Percentiles rank a stretch among this genome's conserved stretches.
These are phyloP conservation scores for Anhinga anhinga DNA, from an alignment of 2,113 vertebrate species.

Conservation along the genomic window DNA sequence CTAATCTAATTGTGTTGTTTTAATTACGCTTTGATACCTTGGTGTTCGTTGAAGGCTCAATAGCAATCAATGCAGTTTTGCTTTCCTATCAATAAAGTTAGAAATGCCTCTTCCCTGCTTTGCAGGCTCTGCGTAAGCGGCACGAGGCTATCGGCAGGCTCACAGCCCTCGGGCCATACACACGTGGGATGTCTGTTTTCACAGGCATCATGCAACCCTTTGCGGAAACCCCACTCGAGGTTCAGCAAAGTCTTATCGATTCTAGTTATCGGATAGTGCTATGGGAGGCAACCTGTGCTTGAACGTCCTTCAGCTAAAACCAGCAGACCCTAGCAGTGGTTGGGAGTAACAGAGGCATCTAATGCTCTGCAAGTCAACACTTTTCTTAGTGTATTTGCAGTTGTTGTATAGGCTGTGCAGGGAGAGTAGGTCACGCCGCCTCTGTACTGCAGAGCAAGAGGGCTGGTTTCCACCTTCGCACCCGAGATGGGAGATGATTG, in stretches of 20 bases:
- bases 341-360: not conserved
- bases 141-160: not conserved
- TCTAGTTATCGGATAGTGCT: not conserved
- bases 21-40: conserved; percentile 50
- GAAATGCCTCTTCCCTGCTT: not conserved
- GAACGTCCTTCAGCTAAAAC: not conserved
- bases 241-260: rapidly evolving
- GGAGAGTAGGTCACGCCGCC: rapidly evolving
- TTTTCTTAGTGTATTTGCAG: not conserved
- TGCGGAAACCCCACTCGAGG: rapidly evolving
- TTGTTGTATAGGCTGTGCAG: too few relatives aligned
- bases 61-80: conserved; percentile 12
- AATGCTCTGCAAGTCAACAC: rapidly evolving
- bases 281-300: not conserved
- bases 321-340: not conserved
- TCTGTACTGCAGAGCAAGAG: not conserved
- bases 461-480: not conserved
- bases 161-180: rapidly evolving
- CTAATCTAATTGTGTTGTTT: conserved; percentile 45
- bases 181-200: rapidly evolving
- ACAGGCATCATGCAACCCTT: rapidly evolving
- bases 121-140: not conserved
- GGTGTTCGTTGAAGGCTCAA: conserved; percentile 5
- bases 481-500: not conserved
- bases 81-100: conserved; percentile 21